Conservation (phyloP, 2,113 vertebrate genomes). For the Delphinapterus leucas region DNA sequence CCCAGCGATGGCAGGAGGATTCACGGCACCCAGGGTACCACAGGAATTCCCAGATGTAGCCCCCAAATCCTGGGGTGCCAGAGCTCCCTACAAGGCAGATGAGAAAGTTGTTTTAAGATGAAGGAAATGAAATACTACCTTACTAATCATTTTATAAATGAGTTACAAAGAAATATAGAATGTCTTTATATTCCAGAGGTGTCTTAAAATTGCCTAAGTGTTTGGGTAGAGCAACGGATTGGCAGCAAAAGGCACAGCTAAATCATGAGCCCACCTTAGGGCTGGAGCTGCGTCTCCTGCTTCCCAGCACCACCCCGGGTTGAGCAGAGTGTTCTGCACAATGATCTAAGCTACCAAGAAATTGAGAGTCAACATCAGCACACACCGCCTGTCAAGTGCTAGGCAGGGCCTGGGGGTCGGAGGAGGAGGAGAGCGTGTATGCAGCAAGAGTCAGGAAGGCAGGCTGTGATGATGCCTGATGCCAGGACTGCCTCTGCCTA, state of each 20-base stretch:
- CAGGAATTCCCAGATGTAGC: neutral
- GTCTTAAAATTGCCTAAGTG: neutral
- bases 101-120: neutral
- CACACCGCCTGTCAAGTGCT: neutral
- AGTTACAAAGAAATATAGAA: neutral
- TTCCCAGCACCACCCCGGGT: neutral
- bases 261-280: neutral
- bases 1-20: rapidly evolving
- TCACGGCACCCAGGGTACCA: neutral
- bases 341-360: neutral
- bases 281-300: neutral
- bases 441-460: neutral
- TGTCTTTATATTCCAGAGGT: neutral
- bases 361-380: neutral
- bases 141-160: neutral
- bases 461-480: neutral
- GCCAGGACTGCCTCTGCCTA: neutral
- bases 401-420: rapidly evolving
- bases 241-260: neutral
- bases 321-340: neutral
- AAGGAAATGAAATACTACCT: neutral
- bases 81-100: neutral
- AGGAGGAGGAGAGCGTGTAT: neutral
- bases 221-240: neutral
- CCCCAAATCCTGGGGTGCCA: neutral